Conservation (phyloP, 2,113 vertebrate species). For the Dolichallabes microphthalmus region DNA sequence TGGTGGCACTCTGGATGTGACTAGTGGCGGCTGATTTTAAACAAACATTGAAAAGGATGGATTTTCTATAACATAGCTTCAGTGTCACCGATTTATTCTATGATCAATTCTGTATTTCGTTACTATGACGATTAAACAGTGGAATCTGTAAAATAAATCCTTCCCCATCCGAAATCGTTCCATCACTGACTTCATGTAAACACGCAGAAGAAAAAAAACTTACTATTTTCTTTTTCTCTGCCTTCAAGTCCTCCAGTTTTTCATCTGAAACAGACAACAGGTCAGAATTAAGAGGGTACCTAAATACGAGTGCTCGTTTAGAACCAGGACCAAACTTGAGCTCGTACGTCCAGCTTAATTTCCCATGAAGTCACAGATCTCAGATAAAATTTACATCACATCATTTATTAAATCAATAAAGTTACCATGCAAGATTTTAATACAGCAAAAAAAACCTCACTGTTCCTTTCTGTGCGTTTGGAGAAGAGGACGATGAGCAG, state of each 20-base stretch:
- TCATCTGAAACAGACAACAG: slow-evolving; percentile 77
- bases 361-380: background rate
- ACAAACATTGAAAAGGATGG: background rate
- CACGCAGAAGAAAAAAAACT: slow-evolving; percentile 64
- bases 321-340: background rate
- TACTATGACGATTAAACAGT: background rate
- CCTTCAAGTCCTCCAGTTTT: slow-evolving; percentile 89
- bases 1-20: background rate
- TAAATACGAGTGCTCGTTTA: background rate
- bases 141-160: background rate
- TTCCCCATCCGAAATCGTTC: background rate
- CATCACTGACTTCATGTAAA: background rate
- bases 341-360: background rate
- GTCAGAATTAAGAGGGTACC: background rate
- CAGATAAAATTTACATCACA: too few species aligned
- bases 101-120: background rate
- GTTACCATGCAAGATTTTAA: background rate
- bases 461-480: slow-evolving; percentile 93
- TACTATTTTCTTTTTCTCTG: slow-evolving; percentile 92
- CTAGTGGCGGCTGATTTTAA: background rate
- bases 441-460: slow-evolving; percentile 72
- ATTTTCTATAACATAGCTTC: background rate
- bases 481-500: slow-evolving; percentile 91
- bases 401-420: too few species aligned
- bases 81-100: background rate